These are phyloP conservation scores for Ascaphus truei DNA, from an alignment of 2,113 vertebrate species.

Conservation along the genomic window DNA sequence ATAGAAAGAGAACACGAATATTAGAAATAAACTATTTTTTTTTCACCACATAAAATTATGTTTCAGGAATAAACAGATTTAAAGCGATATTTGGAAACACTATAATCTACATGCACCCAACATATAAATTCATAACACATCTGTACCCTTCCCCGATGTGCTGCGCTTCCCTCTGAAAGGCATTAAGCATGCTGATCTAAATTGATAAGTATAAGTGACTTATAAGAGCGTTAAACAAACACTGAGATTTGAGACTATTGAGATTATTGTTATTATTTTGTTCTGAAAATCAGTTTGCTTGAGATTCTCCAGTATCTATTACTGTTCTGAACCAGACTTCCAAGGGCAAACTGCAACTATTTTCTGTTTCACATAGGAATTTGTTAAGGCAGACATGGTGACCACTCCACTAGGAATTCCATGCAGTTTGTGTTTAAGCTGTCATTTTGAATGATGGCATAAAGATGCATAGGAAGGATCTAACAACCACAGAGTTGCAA, in stretches of 20 bases:
- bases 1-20: too few species aligned
- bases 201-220: too few species aligned
- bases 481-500: slow-evolving; percentile 12
- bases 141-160: too few species aligned
- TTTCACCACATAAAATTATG: too few species aligned
- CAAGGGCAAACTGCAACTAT: neutral
- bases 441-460: slow-evolving; percentile 32
- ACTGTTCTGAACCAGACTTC: neutral
- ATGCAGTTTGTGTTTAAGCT: slow-evolving; percentile 22
- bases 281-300: neutral
- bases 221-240: too few species aligned
- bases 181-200: too few species aligned
- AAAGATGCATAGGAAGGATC: neutral
- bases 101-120: too few species aligned
- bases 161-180: too few species aligned
- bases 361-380: slow-evolving; percentile 11
- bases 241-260: neutral
- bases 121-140: too few species aligned
- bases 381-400: slow-evolving; percentile 12
- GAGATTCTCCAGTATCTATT: neutral
- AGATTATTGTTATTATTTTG: neutral
- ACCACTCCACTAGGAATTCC: slow-evolving; percentile 15
- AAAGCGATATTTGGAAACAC: too few species aligned
- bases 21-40: too few species aligned
- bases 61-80: too few species aligned